Conservation (phyloP, 1,140 invertebrate genomes). For the Drosophila eugracilis region DNA sequence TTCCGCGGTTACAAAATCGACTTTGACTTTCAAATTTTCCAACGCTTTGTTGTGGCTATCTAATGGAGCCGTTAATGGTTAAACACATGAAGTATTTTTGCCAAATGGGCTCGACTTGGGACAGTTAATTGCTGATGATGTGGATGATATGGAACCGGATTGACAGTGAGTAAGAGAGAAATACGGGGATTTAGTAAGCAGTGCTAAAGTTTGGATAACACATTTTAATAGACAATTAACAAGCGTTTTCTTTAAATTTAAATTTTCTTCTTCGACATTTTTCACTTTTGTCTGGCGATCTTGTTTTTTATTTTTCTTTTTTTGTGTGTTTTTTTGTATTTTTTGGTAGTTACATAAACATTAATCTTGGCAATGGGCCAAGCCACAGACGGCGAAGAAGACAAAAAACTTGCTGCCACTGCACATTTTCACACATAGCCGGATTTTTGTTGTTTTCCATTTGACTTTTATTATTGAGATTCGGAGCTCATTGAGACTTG, state of each 20-base stretch:
- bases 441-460: conserved; percentile 31
- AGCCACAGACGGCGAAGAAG: conserved; percentile 4
- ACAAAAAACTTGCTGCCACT: conserved; percentile 72
- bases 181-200: conserved; percentile 22
- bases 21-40: conserved; percentile 74
- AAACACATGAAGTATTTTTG: conserved; percentile 45
- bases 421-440: conserved; percentile 79
- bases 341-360: conserved; percentile 64
- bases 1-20: conserved; percentile 70
- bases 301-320: conserved; percentile 50
- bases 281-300: conserved; percentile 31
- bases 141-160: conserved; percentile 46
- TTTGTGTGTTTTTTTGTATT: conserved; percentile 42
- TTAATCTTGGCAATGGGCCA: conserved; percentile 73
- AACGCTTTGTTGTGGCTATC: conserved; percentile 36
- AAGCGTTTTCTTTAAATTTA: conserved; percentile 70
- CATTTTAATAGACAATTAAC: conserved; percentile 67
- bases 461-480: conserved; percentile 31
- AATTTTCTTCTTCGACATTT: conserved; percentile 59
- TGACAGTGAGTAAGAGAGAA: conserved; percentile 10
- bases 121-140: conserved; percentile 42
- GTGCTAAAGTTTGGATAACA: conserved; percentile 31
- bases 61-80: conserved; percentile 50
- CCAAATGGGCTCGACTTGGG: conserved; percentile 48
- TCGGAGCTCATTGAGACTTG: conserved; percentile 60